Evolutionary conservation across 2,113 vertebrate species (phyloP), one percentile per base, ranked within the genome.

Genomic region (Hydrochoerus hydrochaeris): DNA sequence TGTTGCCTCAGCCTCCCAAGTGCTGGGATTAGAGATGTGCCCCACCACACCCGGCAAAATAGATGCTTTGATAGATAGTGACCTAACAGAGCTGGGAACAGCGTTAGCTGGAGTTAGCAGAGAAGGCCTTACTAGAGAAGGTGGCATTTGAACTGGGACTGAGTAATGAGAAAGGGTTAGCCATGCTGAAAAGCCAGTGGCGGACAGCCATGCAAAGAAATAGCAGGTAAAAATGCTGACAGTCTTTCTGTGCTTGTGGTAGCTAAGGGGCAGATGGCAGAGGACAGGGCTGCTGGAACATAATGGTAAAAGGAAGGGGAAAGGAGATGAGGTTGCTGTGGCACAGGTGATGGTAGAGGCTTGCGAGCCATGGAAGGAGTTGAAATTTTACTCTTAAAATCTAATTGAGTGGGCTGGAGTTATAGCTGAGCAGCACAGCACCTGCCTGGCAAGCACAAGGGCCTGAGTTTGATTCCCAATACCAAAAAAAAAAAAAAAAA

Each of bases 321-420:
- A 32, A 88, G 54, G 63, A 46, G 44, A 28, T 46, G 62, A 90
- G 32, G 19, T 22, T 46, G 49, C 41, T 80, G 57, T 60, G 67
- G 24, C n/a, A 44, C 46, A 49, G 87, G 44, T 67, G 41, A 32
- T 0, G 75, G 0, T 14, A n/a, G 19, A 60, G 26, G 35, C 26
- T 78, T 52, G 13, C 24, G 44, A 86, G 44, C 90, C 7, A 24
- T 14, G 54, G 63, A 82, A 54, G 24, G 82, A 57, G 8, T 88
- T 67, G 52, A 46, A 44, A 60, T 71, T 95, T 85, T 93, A 30
- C 62, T 95, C 49, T 63, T 69, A 60, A 69, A 88, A 54, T 90
- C n/a, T 52, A 60, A 94, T 71, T 28, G 5, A 57, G 54, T 16
- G 54, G 54, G 17, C 54, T 3, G 5, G 54, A 4, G 4, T 54